Evolutionary conservation across 2,888 invertebrate species (phyloP), one percentile per base, ranked within the genome.

Genomic region (Cantharis rufa): DNA sequence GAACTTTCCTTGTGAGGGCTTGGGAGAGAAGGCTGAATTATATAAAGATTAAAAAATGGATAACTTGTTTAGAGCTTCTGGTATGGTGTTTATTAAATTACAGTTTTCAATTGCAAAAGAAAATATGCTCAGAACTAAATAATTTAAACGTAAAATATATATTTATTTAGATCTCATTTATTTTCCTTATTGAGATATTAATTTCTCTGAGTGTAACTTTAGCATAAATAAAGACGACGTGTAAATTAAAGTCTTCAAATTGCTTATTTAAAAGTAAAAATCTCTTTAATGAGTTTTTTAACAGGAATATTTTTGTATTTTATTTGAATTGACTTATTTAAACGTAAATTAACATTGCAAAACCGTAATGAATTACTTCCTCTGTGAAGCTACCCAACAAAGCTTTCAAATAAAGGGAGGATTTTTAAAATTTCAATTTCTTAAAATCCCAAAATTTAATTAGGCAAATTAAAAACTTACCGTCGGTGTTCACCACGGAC

Each of bases 401-500:
- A n/a, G 48, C 48, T 13, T 48, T 48, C 4, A n/a, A 48, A 48
- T n/a, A n/a, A 48, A 13, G 32, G 2, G 13, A 32, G 4, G 4
- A 13, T 48, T 48, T 48, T 48, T 48, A n/a, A 48, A 48, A 48
- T 48, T n/a, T n/a, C 32, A 13, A 32, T 11, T 32, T 32, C 32
- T 32, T 32, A 32, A 28, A 32, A 32, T 32, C 32, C 3, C 32
- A 48, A 48, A 48, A 48, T n/a, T n/a, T n/a, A 48, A n/a, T 48
- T 48, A 48, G 11, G n/a, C 5, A 48, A 48, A 48, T 48, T 5
- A 48, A 48, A 48, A 64, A 86, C 90, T 90, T 85, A 93, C 94
- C 94, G 85, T 94, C 93, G 2, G 94, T 94, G 86, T 94, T 93
- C 68, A 94, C 92, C 15, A 92, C 93, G 64, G 94, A 93, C 62